Base-by-base conservation (phyloP, 1,140 invertebrate genomes). In the Euglossa dilemma region DNA sequence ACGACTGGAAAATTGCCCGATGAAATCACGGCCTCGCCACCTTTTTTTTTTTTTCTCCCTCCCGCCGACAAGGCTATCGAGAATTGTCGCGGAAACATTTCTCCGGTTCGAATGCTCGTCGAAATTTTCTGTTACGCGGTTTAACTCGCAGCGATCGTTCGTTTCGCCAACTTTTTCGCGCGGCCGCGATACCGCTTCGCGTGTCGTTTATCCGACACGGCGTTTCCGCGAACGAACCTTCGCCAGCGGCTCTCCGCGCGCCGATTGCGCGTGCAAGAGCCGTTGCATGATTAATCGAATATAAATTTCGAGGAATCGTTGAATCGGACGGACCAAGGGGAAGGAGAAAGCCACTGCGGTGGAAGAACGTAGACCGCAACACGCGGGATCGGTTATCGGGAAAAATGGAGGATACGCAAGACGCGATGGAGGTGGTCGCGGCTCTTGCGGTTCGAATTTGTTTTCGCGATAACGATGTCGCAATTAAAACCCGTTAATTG, bases 401-500 rank as follows among this genome's bases (percentile, higher is more conserved):
- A 45, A 59, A 66, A 67, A 67, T 23, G 8, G 8, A 4, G n/a
- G 25, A 0, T 14, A 64, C 12, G 14, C 45, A 50, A 76, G 47
- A 66, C 12, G 4, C 45, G 14, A 18, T n/a, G 6, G 56, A 11
- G 20, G 28, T n/a, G 36, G 11, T 2, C 1, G 28, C 28, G 56
- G 20, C 2, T 12, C 7, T 14, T 50, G 28, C 61, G 23, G n/a
- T 36, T 50, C 16, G n/a, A 36, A 71, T 61, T 59, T 71, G 45
- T 61, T 80, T 71, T 71, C 54, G 25, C 50, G 52, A 69, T 59
- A 80, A 57, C 66, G 25, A 70, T n/a, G 67, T 50, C 23, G 67
- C 56, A 52, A 61, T 80, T 71, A 71, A 71, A 71, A 12, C 6
- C 54, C 43, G 77, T 80, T 80, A 72, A 80, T 80, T 72, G 78